Base-by-base conservation (phyloP, 2,888 invertebrate genomes). In the Oligia strigilis region DNA sequence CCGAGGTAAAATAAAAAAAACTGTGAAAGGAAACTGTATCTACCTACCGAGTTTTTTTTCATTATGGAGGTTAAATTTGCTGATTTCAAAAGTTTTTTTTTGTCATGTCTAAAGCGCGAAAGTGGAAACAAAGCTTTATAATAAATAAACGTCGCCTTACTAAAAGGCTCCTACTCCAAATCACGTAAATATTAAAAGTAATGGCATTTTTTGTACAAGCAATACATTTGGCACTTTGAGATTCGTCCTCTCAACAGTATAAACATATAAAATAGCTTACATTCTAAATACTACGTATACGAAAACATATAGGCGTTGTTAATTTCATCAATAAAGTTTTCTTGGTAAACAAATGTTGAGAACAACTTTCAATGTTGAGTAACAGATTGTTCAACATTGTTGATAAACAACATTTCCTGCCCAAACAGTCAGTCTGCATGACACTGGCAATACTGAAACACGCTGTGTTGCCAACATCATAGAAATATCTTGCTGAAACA, bases 141-240 rank as follows among this genome's bases (percentile, higher is more conserved):
- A 78, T 60, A 85, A 81, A 81, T 83, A 77, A 80, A 83, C 67
- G 11, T 78, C 62, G 40, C 49, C 60, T 58, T 55, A 87, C 75
- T 52, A 52, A 29, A 29, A 85, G 66, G 77, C 83, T 78, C 78
- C 49, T 76, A 81, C 76, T 81, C 74, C 88, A 72, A 78, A 77
- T 49, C 43, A 85, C 60, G 75, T 86, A 75, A 79, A 88, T 75
- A 83, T 78, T 86, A 89, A 87, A 89, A 85, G 86, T 89, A 92
- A 94, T 94, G 94, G 94, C 95, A 94, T 91, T 89, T 93, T 93
- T 95, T 95, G 93, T 95, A 95, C 94, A 94, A 94, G 92, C 93
- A 92, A 92, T 87, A 83, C 89, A 90, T 95, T 95, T 96, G 95
- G 96, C 95, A 96, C 95, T 90, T 89, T 87, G 94, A 95, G 94